Percentiles rank a stretch among this genome's conserved stretches.
phyloP scores from a whole-genome alignment of 1,140 invertebrate species.

The Drosophila virilis region DNA sequence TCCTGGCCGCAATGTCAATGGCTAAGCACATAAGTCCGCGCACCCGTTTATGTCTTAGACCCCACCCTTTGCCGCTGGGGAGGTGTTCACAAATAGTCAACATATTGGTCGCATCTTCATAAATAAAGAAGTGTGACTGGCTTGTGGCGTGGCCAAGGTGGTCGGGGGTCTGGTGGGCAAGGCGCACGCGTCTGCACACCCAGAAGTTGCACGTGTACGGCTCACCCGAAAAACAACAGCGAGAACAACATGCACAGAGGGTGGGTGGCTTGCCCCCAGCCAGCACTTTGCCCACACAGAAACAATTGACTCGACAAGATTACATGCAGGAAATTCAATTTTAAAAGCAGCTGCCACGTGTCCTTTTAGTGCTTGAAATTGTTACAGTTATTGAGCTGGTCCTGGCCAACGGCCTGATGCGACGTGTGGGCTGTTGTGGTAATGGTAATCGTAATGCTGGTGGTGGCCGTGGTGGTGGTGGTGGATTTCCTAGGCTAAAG shows the following conservation, averaged over 20 bases:
- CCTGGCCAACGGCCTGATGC: not conserved
- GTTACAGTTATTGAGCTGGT: constrained; percentile 70
- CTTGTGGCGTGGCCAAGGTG: not conserved
- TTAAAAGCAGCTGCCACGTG: constrained; percentile 84
- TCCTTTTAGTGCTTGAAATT: constrained; percentile 83
- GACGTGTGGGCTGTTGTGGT: constrained; percentile 24
- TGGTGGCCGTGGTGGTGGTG: constrained; percentile 11
- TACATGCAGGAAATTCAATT: constrained; percentile 84
- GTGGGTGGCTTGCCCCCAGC: not conserved
- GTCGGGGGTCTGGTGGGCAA: not conserved
- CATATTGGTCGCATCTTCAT: constrained; percentile 79
- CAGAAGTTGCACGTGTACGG: constrained; percentile 45
- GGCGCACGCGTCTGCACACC: constrained; percentile 42
- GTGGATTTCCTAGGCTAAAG: constrained; percentile 1
- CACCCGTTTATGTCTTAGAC: not conserved
- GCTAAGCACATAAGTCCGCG: constrained; percentile 10
- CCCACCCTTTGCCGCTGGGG: not conserved
- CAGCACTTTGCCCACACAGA: constrained; percentile 40
- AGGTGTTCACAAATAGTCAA: constrained; percentile 72
- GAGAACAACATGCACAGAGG: constrained; percentile 9
- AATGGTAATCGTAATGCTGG: constrained; percentile 29
- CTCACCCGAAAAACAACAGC: constrained; percentile 34
- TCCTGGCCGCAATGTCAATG: constrained; percentile 3
- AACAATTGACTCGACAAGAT: constrained; percentile 84
- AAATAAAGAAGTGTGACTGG: constrained; percentile 68